phyloP scores from a whole-genome alignment of 2,888 invertebrate genomes.

The Xestia sexstrigata region DNA sequence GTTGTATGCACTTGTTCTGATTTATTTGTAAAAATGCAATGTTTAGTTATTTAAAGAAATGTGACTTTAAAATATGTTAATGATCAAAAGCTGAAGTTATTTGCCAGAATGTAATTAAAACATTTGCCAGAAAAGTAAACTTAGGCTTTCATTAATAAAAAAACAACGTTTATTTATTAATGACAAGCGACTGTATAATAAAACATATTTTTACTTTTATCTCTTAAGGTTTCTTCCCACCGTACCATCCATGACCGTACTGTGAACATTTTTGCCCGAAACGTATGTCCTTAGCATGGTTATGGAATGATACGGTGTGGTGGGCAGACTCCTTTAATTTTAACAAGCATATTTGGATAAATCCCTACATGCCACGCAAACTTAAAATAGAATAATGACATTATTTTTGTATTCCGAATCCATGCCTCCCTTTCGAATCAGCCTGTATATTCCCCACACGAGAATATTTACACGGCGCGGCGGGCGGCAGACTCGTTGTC shows the following conservation, averaged over 20 bases:
- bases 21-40: constrained; percentile 1
- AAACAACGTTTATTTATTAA: too few species aligned
- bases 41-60: background rate
- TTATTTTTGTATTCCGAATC: background rate
- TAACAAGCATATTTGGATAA: background rate
- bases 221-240: background rate
- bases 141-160: too few species aligned
- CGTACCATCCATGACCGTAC: background rate
- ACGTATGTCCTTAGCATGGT: background rate
- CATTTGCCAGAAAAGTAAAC: background rate
- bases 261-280: background rate
- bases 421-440: constrained; percentile 3
- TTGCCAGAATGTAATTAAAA: background rate
- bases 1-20: background rate
- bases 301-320: background rate
- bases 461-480: constrained; percentile 58
- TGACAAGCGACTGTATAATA: too few species aligned
- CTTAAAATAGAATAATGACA: background rate
- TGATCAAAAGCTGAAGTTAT: too few species aligned
- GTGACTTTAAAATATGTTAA: background rate
- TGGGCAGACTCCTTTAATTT: background rate
- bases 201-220: background rate
- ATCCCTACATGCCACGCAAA: background rate
- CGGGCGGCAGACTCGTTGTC: constrained; percentile 59
- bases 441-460: constrained; percentile 41